Evolutionary conservation across 2,888 invertebrate species (phyloP).

Genomic region (Brachyptera risi): DNA sequence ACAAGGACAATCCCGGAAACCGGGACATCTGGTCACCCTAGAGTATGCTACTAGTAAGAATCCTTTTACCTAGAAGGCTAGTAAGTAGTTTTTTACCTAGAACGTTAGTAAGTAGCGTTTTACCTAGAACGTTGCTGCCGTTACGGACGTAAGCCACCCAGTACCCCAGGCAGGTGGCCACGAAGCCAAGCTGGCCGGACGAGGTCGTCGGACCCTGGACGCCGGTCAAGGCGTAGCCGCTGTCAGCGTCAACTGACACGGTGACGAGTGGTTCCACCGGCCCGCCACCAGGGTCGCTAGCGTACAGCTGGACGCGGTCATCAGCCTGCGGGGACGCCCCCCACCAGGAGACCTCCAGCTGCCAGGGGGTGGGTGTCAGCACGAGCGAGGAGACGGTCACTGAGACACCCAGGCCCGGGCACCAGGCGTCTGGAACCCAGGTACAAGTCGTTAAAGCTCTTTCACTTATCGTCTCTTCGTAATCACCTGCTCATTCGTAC

Average conservation of each 20-base stretch:
- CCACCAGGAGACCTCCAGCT: not conserved
- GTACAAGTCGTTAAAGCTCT: no score
- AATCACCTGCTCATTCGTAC: no score
- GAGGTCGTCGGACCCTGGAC: not conserved
- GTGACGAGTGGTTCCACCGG: not conserved
- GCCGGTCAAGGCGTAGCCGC: not conserved
- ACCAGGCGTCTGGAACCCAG: not conserved
- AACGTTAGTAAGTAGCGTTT: no score
- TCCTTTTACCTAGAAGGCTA: no score
- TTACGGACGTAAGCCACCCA: constrained; percentile 26
- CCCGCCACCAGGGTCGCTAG: not conserved
- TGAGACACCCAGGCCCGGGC: not conserved
- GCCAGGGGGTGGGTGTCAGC: not conserved
- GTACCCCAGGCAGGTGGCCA: constrained; percentile 21
- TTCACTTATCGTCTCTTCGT: no score
- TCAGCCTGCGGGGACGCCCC: not conserved
- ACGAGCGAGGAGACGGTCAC: not conserved
- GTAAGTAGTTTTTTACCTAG: no score
- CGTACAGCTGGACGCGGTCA: not conserved
- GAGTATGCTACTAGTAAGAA: no score
- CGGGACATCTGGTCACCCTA: no score
- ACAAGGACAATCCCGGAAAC: no score
- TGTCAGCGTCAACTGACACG: not conserved
- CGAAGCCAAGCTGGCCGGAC: constrained; percentile 4
- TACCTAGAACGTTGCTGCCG: no score